Evolutionary conservation across 1,140 invertebrate genomes (phyloP).

Genomic region (Theocolax elegans): DNA sequence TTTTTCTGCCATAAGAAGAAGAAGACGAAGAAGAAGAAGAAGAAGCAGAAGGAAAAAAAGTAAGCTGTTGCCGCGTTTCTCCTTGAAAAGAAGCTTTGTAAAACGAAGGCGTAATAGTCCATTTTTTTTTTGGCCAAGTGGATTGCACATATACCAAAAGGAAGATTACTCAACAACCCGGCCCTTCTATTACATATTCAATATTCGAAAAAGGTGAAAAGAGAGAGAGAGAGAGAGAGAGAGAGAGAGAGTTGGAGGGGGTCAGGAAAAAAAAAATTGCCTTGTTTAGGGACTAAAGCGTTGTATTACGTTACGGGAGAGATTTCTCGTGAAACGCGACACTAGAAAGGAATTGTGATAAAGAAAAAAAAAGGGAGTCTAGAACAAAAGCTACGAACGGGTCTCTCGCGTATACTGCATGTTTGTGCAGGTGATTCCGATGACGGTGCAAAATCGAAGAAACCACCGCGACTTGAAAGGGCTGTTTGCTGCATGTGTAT

Average conservation of each 20-base stretch:
- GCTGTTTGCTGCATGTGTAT: too few species aligned
- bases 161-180: not conserved
- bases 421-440: too few species aligned
- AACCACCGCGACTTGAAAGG: too few species aligned
- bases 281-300: not conserved
- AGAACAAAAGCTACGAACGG: not conserved
- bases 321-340: constrained; percentile 7
- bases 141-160: too few species aligned
- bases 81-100: too few species aligned
- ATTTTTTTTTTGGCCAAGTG: too few species aligned
- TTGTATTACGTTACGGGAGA: not conserved
- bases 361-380: constrained; percentile 3
- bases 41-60: too few species aligned
- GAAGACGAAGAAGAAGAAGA: too few species aligned
- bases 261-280: not conserved
- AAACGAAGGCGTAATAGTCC: too few species aligned
- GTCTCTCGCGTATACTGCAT: not conserved
- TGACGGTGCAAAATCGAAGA: too few species aligned
- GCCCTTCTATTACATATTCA: not conserved
- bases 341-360: not conserved
- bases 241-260: not conserved
- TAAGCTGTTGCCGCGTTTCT: too few species aligned
- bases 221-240: not conserved
- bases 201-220: not conserved
- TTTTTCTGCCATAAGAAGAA: too few species aligned